Evolutionary conservation across 2,113 vertebrate genomes (phyloP), one percentile per base, ranked within the genome.

Genomic region (Myotis yumanensis): DNA sequence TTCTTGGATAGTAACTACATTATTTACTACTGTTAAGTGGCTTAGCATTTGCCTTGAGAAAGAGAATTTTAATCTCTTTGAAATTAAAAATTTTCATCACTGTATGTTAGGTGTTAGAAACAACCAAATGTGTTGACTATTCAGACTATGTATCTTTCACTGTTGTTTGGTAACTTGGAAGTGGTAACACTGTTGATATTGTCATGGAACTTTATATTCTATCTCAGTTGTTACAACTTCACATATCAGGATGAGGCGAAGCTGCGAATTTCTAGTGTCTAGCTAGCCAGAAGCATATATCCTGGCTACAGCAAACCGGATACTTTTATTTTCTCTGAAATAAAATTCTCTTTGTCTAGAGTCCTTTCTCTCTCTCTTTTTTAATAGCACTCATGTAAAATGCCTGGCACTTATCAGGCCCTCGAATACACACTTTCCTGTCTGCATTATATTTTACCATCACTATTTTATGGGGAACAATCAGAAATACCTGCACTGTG

Each of bases 41-140:
- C 52, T 86, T 89, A 66, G 6, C 4, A 72, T 82, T 77, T 80
- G 17, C 73, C 73, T 88, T 90, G 90, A 30, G 35, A 73, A 89
- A 93, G 43, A 95, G 17, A 11, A n/a, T 51, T 75, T 62, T 82
- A 48, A 71, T 69, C 5, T 88, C 30, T 90, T 51, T 87, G 80
- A 97, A 96, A 77, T 82, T 77, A 81, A 97, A 97, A 90, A 43
- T 22, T 85, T 92, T 84, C 91, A 90, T 96, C 37, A 83, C 77
- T 66, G 17, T 80, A 14, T 20, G 22, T 77, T 79, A 79, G 66
- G 46, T 89, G 85, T 37, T n/a, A 90, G 82, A 95, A 97, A 90
- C 92, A 28, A 85, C 72, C 35, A 69, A 88, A 84, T 71, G 11
- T 11, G 35, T 77, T 95, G 95, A 82, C 32, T 87, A 92, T 54